Evolutionary conservation across 2,113 vertebrate species (phyloP).

Genomic region (Hystrix cristata): DNA sequence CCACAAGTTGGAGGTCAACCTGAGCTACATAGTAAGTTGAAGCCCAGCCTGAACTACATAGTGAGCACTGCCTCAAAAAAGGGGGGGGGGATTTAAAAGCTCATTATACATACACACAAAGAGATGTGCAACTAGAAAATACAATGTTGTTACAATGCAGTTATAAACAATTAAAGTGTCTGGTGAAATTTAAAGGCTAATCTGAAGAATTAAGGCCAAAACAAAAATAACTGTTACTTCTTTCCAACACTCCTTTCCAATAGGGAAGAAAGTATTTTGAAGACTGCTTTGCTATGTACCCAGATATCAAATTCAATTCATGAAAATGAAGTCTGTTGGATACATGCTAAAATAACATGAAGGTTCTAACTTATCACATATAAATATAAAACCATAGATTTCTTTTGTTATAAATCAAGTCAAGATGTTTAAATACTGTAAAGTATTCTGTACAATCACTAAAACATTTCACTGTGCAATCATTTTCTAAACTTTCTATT

Average conservation of each 20-base stretch:
- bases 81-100: neutral
- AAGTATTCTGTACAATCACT: neutral
- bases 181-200: conserved; percentile 5
- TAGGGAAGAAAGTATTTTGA: neutral
- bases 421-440: conserved; percentile 23
- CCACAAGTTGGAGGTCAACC: too few relatives aligned
- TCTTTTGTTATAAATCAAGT: conserved; percentile 41
- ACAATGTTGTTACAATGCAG: neutral
- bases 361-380: neutral
- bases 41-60: neutral
- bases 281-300: neutral
- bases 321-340: conserved; percentile 35
- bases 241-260: neutral
- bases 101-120: neutral
- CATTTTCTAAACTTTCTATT: conserved; percentile 1
- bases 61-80: neutral
- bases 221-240: conserved; percentile 24
- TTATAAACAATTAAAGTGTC: neutral
- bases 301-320: conserved; percentile 43
- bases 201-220: conserved; percentile 12
- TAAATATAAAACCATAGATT: conserved; percentile 19
- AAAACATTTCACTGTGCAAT: neutral
- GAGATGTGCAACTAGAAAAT: conserved; percentile 19
- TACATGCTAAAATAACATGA: conserved; percentile 32
- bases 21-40: too few relatives aligned